Evolutionary conservation across 2,113 vertebrate genomes (phyloP), one percentile per base, ranked within the genome.

Genomic region (Chloropsis cyanopogon): DNA sequence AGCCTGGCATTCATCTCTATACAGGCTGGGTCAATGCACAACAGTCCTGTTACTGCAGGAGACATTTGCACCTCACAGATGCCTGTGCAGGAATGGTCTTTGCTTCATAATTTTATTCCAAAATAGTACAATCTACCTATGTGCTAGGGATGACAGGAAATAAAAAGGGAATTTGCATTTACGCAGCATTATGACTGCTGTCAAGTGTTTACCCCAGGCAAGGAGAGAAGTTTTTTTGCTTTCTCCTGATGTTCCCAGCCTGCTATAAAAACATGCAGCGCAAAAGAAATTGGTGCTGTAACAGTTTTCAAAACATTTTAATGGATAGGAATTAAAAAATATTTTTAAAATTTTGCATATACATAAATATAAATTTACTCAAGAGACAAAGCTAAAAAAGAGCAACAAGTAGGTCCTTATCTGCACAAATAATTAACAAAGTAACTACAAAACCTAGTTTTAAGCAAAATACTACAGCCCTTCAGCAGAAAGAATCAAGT

Each of bases 401-500:
- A 44, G 26, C 42, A 87, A 91, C 82, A 96, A 94, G 24, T 2
- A 73, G 29, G 47, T 88, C 79, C 54, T 90, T 88, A 73, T 90
- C 71, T 57, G n/a, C 29, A 37, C 21, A 24, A 83, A 90, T 76
- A 82, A 93, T 84, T 90, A 90, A 94, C 88, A 39, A 66, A 90
- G 73, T 78, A 70, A n/a, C 57, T 82, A 69, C 14, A 85, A 95
- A 92, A 37, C 22, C 50, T 24, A 69, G 41, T 57, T 93, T 88
- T 83, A 93, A 88, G 56, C 56, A 92, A 94, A 94, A 59, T 35
- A 59, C 61, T 63, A 42, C 41, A 66, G 76, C 76, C n/a, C 92
- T 79, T 88, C 79, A 73, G 71, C 68, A 93, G 50, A 77, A 90
- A 96, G 85, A 94, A 93, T 86, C 59, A 29, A 25, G 42, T 92